Evolutionary conservation across 2,888 invertebrate species (phyloP).

Genomic region (Dynastes hyllus): DNA sequence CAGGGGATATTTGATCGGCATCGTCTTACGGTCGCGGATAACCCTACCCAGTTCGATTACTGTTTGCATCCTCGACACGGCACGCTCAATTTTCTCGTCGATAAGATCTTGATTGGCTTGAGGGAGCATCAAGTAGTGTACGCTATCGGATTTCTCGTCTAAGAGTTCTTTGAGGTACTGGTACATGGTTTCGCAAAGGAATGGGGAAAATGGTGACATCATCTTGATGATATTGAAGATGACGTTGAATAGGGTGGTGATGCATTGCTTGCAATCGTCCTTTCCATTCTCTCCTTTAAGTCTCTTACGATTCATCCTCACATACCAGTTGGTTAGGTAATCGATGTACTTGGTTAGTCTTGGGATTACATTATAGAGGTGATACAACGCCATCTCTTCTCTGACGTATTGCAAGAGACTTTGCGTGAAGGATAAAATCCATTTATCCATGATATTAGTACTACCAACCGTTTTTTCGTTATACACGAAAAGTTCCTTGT

Average conservation of each 20-base stretch:
- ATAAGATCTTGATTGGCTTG: conserved; percentile 82
- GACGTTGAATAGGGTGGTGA: conserved; percentile 92
- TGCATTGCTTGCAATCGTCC: conserved; percentile 86
- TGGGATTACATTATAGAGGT: conserved; percentile 96
- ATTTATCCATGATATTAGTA: conserved; percentile 94
- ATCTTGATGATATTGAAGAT: conserved; percentile 91
- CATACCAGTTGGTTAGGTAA: conserved; percentile 99
- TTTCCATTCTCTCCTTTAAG: conserved; percentile 92
- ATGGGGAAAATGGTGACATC: conserved; percentile 99
- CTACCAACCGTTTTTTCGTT: conserved; percentile 64
- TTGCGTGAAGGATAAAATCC: conserved; percentile 98
- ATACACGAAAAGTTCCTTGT: conserved; percentile 66
- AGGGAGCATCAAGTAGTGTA: conserved; percentile 95
- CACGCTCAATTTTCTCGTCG: conserved; percentile 88
- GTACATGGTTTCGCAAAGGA: conserved; percentile 95
- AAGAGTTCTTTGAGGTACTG: conserved; percentile 86
- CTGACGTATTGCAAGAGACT: conserved; percentile 91
- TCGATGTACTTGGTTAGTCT: conserved; percentile 96
- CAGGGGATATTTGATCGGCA: conserved; percentile 97
- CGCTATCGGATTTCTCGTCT: conserved; percentile 78
- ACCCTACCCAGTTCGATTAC: conserved; percentile 96
- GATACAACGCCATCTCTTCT: conserved; percentile 95
- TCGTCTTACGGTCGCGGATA: conserved; percentile 92
- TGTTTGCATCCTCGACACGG: conserved; percentile 94
- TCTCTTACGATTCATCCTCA: conserved; percentile 95